Evolutionary conservation across 2,888 invertebrate genomes (phyloP), one percentile per base, ranked within the genome.

Genomic region (Endomychus coccineus): DNA sequence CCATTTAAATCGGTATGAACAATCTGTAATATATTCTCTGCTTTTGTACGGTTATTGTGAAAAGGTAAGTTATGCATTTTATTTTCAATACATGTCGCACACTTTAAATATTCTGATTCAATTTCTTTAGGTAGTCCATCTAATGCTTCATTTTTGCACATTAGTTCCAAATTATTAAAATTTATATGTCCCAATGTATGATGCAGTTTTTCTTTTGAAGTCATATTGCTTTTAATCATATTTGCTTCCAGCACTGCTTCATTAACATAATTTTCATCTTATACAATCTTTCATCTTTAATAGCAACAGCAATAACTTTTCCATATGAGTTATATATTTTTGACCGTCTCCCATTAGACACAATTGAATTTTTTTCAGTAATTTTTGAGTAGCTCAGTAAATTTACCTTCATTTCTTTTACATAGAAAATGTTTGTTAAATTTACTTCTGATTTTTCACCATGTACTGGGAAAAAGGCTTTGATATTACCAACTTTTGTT

Each of bases 31-130:
- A 51, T 32, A 5, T 50, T 45, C 19, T 40, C 42, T 16, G 46
- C 43, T 36, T 29, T 42, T 5, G 24, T 37, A 33, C 49, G 36
- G 34, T 46, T 45, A 40, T 52, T 50, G 23, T 48, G 16, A 39
- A 49, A 52, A 10, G 40, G 33, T 43, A 50, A 22, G 33, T 51
- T 52, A 32, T 43, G 35, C 51, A 51, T 52, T 48, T 50, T 48
- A 43, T 42, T 51, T 45, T 48, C 32, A 5, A 48, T 38, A 42
- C 50, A 51, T n/a, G n/a, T n/a, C 23, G 32, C 40, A 36, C 49
- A 49, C 36, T 51, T 49, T 19, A 48, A 27, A 36, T 34, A 43
- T 34, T 46, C 41, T 30, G 35, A 23, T 39, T 46, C 44, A 14
- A 49, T 16, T 19, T 38, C 27, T 23, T 44, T 17, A 16, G 48